Conservation (phyloP, 2,797 vertebrate genomes). For the Pelochelys cantorii region DNA sequence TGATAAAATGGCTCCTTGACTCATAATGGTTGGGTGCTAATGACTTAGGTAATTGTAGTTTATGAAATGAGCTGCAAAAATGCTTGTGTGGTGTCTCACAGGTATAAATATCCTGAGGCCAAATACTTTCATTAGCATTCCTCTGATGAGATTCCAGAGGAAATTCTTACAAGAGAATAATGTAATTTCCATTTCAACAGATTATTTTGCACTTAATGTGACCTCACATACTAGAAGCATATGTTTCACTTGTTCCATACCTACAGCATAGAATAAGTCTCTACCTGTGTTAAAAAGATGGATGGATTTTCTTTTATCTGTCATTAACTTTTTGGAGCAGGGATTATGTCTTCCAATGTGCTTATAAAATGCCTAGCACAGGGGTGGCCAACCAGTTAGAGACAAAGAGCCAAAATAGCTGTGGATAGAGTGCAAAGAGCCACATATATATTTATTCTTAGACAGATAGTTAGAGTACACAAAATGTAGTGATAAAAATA, state of each 20-base stretch:
- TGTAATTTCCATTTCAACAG: neutral
- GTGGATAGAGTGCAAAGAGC: too few species aligned
- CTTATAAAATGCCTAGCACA: neutral
- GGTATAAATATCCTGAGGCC: neutral
- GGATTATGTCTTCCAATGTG: neutral
- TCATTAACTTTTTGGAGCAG: neutral
- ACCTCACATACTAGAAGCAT: neutral
- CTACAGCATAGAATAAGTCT: neutral
- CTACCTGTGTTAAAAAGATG: neutral
- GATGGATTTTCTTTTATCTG: neutral
- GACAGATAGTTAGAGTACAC: too few species aligned
- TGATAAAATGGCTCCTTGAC: neutral
- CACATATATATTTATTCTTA: too few species aligned
- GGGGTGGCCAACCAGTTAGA: neutral
- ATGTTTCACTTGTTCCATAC: neutral
- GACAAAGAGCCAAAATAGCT: too few species aligned
- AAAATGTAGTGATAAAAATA: too few species aligned
- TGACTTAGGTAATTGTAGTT: neutral
- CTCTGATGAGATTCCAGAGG: constrained; percentile 2
- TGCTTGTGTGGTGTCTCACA: neutral
- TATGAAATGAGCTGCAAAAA: neutral
- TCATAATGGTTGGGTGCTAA: neutral
- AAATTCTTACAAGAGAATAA: neutral
- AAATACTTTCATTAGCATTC: neutral
- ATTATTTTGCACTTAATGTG: neutral